Evolutionary conservation across 2,888 invertebrate genomes (phyloP).

Genomic region (Hyles lineata): DNA sequence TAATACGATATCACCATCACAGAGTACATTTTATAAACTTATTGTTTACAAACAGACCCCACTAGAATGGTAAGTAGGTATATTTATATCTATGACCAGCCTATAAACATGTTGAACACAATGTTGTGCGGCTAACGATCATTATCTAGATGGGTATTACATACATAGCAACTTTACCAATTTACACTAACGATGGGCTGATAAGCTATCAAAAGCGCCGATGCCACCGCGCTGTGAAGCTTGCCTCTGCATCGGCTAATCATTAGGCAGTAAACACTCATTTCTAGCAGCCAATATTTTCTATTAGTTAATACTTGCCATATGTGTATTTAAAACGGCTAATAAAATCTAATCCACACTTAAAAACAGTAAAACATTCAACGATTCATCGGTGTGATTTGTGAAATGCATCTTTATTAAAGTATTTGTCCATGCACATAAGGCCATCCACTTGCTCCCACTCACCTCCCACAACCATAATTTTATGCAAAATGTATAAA

Average conservation of each 20-base stretch:
- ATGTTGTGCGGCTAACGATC: background rate
- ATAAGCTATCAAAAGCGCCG: slow-evolving; percentile 15
- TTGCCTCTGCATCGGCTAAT: too few relatives aligned
- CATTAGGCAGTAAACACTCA: too few relatives aligned
- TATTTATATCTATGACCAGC: background rate
- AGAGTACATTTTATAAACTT: too few relatives aligned
- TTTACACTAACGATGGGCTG: slow-evolving; percentile 34
- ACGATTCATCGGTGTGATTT: background rate
- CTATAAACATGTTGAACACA: background rate
- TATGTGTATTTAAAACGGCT: too few relatives aligned
- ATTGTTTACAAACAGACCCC: background rate
- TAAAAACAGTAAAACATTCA: background rate
- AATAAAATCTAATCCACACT: background rate
- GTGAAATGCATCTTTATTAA: slow-evolving; percentile 1
- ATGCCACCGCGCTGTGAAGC: background rate
- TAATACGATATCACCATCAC: background rate
- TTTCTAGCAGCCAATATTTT: too few relatives aligned
- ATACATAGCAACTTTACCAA: slow-evolving; percentile 17
- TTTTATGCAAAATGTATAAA: background rate
- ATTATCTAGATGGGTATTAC: slow-evolving; percentile 10
- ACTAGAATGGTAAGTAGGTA: background rate
- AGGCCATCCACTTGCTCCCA: slow-evolving; percentile 3
- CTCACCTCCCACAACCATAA: background rate
- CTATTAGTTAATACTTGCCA: too few relatives aligned
- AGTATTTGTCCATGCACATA: background rate